phyloP scores from a whole-genome alignment of 2,888 invertebrate genomes.

The Nephrotoma guestfalica region DNA sequence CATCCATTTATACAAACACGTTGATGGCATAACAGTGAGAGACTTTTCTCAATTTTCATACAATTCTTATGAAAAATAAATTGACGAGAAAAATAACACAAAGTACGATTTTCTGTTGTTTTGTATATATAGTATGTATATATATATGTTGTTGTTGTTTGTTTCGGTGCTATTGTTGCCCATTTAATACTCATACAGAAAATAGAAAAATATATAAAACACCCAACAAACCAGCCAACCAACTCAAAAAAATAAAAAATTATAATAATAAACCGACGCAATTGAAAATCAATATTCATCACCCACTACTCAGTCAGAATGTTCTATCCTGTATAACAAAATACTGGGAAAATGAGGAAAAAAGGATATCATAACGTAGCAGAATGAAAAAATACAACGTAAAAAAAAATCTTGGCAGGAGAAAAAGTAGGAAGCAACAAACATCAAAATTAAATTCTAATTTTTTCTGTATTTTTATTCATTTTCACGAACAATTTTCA shows the following conservation, averaged over 20 bases:
- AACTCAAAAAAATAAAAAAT: neutral
- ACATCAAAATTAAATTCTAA: slow-evolving; percentile 4
- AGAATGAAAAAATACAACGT: neutral
- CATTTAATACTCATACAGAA: neutral
- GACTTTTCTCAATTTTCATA: neutral
- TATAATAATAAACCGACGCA: slow-evolving; percentile 4
- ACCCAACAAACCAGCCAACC: neutral
- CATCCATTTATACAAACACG: neutral
- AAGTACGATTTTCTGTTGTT: neutral
- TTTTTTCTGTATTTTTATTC: neutral
- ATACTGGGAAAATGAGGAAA: slow-evolving; percentile 1
- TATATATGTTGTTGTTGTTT: neutral
- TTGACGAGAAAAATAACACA: slow-evolving; percentile 1
- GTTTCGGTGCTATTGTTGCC: neutral
- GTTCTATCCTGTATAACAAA: neutral
- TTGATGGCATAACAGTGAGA: neutral
- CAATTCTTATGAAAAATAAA: neutral
- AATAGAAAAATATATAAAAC: neutral
- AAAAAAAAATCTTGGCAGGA: slow-evolving; percentile 1
- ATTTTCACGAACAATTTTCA: neutral
- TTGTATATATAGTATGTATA: neutral
- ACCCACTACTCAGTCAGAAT: slow-evolving; percentile 3
- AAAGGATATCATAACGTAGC: neutral
- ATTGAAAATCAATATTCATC: slow-evolving; percentile 6
- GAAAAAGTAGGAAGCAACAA: slow-evolving; percentile 4